These are phyloP conservation scores for Actinia equina DNA, from an alignment of 64 coral and sea anemone species.

Conservation along the genomic window DNA sequence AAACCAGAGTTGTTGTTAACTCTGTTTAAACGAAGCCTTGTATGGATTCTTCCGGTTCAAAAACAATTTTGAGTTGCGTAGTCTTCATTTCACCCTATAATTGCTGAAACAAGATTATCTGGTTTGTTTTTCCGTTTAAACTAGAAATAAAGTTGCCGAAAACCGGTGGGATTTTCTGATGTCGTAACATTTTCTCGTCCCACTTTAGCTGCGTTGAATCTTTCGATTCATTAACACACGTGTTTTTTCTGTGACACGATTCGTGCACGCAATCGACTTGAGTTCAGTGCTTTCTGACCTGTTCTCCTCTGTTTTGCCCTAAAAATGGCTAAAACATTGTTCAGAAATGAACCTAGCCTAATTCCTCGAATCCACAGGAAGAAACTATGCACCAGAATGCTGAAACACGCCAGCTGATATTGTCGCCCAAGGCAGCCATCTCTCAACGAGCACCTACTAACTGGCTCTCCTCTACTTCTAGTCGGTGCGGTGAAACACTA, in stretches of 20 bases:
- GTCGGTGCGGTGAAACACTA: too few relatives aligned
- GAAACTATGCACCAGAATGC: neutral
- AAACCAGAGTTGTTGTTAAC: too few relatives aligned
- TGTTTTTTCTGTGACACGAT: neutral
- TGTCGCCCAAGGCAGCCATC: neutral
- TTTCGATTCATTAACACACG: neutral
- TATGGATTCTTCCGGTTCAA: neutral
- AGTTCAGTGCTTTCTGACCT: neutral
- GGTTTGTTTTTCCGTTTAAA: too few relatives aligned
- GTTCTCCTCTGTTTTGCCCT: neutral
- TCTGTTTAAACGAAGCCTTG: neutral
- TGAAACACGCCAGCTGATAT: neutral
- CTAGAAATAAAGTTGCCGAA: too few relatives aligned
- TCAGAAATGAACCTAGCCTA: neutral
- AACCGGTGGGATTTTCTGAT: neutral
- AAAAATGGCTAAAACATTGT: neutral
- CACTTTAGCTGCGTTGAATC: neutral
- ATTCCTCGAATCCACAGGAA: neutral
- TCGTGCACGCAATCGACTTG: neutral
- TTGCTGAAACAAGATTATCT: neutral
- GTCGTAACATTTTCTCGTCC: neutral
- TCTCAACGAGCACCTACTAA: neutral
- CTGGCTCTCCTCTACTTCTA: too few relatives aligned
- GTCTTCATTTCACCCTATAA: too few relatives aligned
- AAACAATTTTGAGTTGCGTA: too few relatives aligned